These are phyloP conservation scores for Zaprionus tsacasi DNA, from an alignment of 1,140 invertebrate species.

Conservation along the genomic window DNA sequence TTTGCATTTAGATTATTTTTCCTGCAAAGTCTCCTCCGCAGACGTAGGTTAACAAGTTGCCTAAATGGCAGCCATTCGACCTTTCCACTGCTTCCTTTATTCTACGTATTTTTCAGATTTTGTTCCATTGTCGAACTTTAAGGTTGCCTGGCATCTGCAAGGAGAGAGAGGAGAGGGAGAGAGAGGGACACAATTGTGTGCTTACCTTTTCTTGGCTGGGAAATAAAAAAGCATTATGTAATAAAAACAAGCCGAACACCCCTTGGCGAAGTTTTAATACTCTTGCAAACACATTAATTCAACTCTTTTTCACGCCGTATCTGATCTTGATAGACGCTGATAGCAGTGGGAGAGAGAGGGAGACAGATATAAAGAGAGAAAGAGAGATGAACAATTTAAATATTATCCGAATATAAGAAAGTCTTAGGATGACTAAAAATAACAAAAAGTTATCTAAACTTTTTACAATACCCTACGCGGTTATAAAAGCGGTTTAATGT, in stretches of 20 bases:
- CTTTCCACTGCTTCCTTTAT: constrained; percentile 12
- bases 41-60: constrained; percentile 20
- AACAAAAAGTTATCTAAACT: constrained; percentile 6
- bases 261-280: constrained; percentile 12
- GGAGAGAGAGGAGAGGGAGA: not conserved
- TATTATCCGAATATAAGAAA: not conserved
- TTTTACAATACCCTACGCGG: constrained; percentile 9
- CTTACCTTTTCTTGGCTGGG: constrained; percentile 23
- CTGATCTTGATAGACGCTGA: not conserved
- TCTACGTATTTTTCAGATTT: constrained; percentile 7
- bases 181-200: not conserved
- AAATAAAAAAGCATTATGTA: constrained; percentile 34
- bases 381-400: constrained; percentile 1
- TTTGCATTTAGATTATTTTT: constrained; percentile 79
- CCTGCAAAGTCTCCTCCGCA: not conserved
- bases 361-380: not conserved
- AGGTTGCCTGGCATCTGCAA: not conserved
- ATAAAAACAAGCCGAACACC: constrained; percentile 10
- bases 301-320: constrained; percentile 1
- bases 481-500: constrained; percentile 6
- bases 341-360: not conserved
- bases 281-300: constrained; percentile 12
- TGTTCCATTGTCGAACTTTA: constrained; percentile 36
- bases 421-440: not conserved
- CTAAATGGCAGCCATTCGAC: constrained; percentile 31